Base-by-base conservation (phyloP, 2,888 invertebrate species). In the Lasioglossum morio region DNA sequence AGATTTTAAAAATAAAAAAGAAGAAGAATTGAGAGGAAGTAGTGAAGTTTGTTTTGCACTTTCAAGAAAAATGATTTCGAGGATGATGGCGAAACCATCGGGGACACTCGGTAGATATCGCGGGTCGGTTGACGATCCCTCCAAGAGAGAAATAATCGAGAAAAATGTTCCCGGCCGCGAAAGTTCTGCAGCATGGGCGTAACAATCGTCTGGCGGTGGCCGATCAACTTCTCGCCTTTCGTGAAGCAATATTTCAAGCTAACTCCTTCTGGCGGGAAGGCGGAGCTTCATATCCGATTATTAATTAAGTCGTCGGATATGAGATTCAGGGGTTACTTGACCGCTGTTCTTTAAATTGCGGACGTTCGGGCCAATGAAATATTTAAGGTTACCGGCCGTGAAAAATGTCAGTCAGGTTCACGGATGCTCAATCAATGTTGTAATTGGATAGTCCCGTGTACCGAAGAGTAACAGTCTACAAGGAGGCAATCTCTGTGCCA, bases 221-320 rank as follows among this genome's bases (percentile, higher is more conserved):
- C 34, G 76, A 76, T 76, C 76, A 63, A 46, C 34, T 78, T 70
- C 69, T 70, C 70, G 23, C 30, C 70, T 79, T 79, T 43, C 78
- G 43, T 8, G 69, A 72, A 40, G 66, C 46, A 72, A 70, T 78
- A 70, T 72, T 72, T 70, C 72, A 78, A 43, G 19, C 57, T 72
- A 57, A 77, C 77, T 66, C 66, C 63, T 66, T 23, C 46, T 66
- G 66, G 66, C 66, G 43, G n/a, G 79, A 34, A 63, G 73, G 46
- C 34, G 76, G 34, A 40, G 53, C 46, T 19, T 63, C 63, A n/a
- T 30, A 46, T 79, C 63, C 53, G 63, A 79, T 79, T 63, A 72
- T 79, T 79, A 79, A 72, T 73, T 72, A 73, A 73, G 72, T 53
- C 40, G n/a, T 73, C 79, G 63, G 40, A 66, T 46, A 30, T 46